Percentiles rank a stretch among this genome's conserved stretches.
Evolutionary conservation across 2,113 vertebrate genomes (phyloP).

Genomic region (Pseudonaja textilis): DNA sequence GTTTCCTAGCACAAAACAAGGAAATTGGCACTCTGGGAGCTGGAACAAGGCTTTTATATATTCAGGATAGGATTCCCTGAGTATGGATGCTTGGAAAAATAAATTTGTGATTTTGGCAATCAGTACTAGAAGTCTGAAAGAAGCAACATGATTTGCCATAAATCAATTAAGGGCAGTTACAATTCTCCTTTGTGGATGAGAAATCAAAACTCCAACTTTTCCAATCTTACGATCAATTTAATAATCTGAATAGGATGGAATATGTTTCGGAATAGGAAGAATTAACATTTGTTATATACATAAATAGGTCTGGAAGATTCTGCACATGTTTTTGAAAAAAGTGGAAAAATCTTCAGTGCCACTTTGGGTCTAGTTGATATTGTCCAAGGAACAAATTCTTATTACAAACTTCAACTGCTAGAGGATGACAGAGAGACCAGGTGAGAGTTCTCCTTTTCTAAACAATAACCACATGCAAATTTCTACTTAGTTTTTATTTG

Average conservation of each 20-base stretch:
- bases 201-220: not conserved
- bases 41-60: not conserved
- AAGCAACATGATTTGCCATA: not conserved
- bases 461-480: not conserved
- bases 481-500: not conserved
- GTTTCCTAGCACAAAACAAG: not conserved
- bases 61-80: not conserved
- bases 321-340: conserved; percentile 93
- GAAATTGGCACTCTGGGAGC: too few relatives aligned
- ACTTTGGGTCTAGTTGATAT: conserved; percentile 95
- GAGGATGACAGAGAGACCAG: conserved; percentile 92
- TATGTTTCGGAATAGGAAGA: not conserved
- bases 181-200: not conserved
- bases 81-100: not conserved
- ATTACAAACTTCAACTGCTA: conserved; percentile 95
- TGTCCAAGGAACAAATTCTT: conserved; percentile 93
- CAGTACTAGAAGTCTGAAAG: not conserved
- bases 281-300: conserved; percentile 16
- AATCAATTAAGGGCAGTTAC: not conserved
- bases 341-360: conserved; percentile 93
- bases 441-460: conserved; percentile 60
- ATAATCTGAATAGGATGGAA: conserved; percentile 4
- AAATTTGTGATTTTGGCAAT: not conserved
- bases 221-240: not conserved
- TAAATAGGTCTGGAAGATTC: conserved; percentile 87